phyloP scores from a whole-genome alignment of 2,797 vertebrate genomes.

The Sebastiscus tertius region DNA sequence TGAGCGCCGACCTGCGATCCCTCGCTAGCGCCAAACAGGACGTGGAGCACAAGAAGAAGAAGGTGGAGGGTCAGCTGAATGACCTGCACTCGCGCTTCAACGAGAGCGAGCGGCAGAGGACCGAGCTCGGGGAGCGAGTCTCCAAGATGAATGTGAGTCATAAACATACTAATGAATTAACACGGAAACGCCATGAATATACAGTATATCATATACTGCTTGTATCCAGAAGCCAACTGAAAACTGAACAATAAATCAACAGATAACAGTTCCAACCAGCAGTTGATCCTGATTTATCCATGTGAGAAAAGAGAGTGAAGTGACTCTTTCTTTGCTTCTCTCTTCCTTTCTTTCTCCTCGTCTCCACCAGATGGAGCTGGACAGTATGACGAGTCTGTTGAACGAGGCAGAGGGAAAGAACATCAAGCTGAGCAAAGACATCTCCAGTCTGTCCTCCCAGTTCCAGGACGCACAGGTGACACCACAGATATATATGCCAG shows the following conservation, averaged over 20 bases:
- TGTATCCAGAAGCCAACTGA: no score
- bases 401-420: constrained; percentile 93
- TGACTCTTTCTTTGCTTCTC: neutral
- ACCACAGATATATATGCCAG: fast-evolving
- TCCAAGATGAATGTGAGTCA: constrained; percentile 88
- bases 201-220: neutral
- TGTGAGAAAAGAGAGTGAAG: neutral
- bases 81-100: constrained; percentile 89
- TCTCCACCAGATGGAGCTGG: constrained; percentile 87
- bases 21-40: constrained; percentile 90
- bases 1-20: constrained; percentile 87
- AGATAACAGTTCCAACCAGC: neutral
- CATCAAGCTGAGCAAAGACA: constrained; percentile 94
- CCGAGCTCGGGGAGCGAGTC: constrained; percentile 90
- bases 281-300: neutral
- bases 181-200: neutral
- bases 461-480: constrained; percentile 93
- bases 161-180: neutral
- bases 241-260: no score
- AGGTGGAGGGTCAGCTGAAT: constrained; percentile 90
- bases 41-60: constrained; percentile 95
- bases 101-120: constrained; percentile 88
- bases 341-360: neutral
- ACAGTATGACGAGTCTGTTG: constrained; percentile 86
- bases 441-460: constrained; percentile 89